Conservation (phyloP, 2,888 invertebrate species). For the Adineta ricciae region DNA sequence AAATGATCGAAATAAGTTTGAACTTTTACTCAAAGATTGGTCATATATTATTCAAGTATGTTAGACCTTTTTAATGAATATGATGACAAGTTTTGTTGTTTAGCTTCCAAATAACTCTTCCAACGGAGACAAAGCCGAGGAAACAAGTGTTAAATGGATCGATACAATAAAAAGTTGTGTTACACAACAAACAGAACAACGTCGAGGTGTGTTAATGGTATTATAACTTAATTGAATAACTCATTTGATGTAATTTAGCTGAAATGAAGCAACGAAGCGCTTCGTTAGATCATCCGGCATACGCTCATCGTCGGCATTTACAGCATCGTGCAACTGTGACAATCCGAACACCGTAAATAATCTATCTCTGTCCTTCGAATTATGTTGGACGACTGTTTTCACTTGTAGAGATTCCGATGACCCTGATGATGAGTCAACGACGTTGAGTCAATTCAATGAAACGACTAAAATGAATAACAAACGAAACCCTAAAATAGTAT, state of each 20-base stretch:
- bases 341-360: background rate
- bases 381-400: background rate
- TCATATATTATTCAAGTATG: constrained; percentile 15
- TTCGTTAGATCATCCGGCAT: constrained; percentile 12
- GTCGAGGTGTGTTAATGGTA: background rate
- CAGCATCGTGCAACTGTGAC: background rate
- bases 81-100: background rate
- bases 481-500: background rate
- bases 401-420: background rate
- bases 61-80: background rate
- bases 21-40: constrained; percentile 15
- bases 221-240: background rate
- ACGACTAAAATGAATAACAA: background rate
- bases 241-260: background rate
- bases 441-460: background rate
- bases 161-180: background rate
- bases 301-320: background rate
- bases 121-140: background rate
- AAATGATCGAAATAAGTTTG: constrained; percentile 30
- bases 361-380: background rate
- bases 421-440: background rate
- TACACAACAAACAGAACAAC: background rate
- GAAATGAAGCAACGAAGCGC: constrained; percentile 10
- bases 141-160: background rate
- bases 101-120: background rate